phyloP scores from a whole-genome alignment of 2,113 vertebrate species.

The Neodontobutis hainanensis region DNA sequence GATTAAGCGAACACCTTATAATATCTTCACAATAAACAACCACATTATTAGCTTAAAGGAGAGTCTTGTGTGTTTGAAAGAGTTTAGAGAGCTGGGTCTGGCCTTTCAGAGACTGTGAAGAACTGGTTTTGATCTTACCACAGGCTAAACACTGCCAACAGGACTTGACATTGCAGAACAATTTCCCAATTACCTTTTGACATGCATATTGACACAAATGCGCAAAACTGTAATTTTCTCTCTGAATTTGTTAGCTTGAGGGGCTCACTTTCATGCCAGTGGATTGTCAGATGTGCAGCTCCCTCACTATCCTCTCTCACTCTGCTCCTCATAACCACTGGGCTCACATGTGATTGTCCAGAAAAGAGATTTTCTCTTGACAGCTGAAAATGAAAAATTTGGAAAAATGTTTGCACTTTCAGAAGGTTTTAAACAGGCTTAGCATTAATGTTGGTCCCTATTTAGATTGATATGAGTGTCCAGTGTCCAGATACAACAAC shows the following conservation, averaged over 20 bases:
- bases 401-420: slow-evolving; percentile 14
- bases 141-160: slow-evolving; percentile 78
- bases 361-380: slow-evolving; percentile 51
- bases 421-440: not conserved
- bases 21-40: slow-evolving; percentile 60
- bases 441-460: no score
- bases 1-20: slow-evolving; percentile 42
- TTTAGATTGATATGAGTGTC: not conserved
- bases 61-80: slow-evolving; percentile 50
- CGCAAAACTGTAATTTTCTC: slow-evolving; percentile 80
- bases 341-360: slow-evolving; percentile 56
- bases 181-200: slow-evolving; percentile 82
- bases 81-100: slow-evolving; percentile 62
- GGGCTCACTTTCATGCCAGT: slow-evolving; percentile 78
- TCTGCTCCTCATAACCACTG: slow-evolving; percentile 40
- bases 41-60: slow-evolving; percentile 66
- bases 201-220: slow-evolving; percentile 82
- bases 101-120: slow-evolving; percentile 70
- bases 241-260: slow-evolving; percentile 78
- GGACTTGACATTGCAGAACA: slow-evolving; percentile 79
- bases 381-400: slow-evolving; percentile 42
- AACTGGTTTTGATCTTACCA: slow-evolving; percentile 77
- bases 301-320: slow-evolving; percentile 30
- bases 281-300: slow-evolving; percentile 75
- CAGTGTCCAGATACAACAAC: not conserved